A percentile compares a stretch with the other conserved stretches of the same genome.
Conservation (phyloP, 2,797 vertebrate species). For the Poecilia velifera region DNA sequence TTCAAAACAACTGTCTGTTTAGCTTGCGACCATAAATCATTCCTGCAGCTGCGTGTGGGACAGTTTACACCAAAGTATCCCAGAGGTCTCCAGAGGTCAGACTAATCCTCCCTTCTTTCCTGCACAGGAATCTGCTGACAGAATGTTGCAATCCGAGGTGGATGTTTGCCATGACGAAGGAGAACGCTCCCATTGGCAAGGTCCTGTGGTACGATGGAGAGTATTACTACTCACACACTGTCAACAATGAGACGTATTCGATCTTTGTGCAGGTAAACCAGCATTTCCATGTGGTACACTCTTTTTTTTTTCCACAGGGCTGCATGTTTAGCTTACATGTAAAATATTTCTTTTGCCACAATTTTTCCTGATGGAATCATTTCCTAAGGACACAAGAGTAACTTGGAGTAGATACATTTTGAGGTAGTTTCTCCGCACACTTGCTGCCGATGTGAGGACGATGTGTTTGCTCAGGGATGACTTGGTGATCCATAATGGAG, state of each 20-base stretch:
- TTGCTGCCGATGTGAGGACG: slow-evolving; percentile 22
- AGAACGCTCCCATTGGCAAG: slow-evolving; percentile 91
- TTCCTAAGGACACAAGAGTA: background rate
- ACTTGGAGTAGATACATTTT: slow-evolving; percentile 24
- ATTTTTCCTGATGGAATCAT: background rate
- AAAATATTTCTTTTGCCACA: background rate
- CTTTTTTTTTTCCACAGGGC: background rate
- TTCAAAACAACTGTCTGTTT: background rate
- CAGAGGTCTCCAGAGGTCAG: background rate
- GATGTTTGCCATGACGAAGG: slow-evolving; percentile 93
- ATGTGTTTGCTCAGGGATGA: slow-evolving; percentile 20
- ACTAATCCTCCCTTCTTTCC: background rate
- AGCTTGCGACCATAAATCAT: background rate
- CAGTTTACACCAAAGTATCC: background rate
- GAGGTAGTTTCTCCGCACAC: slow-evolving; percentile 15
- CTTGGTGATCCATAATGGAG: slow-evolving; percentile 24
- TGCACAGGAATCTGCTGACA: slow-evolving; percentile 86
- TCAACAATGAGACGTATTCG: slow-evolving; percentile 90
- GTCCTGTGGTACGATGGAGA: slow-evolving; percentile 97
- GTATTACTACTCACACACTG: slow-evolving; percentile 90
- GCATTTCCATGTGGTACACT: background rate
- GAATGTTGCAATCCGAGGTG: slow-evolving; percentile 89
- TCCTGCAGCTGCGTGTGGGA: too few relatives aligned
- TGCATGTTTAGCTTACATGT: background rate
- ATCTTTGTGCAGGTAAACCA: slow-evolving; percentile 89